Evolutionary conservation across 1,140 invertebrate genomes (phyloP).

Genomic region (Druon quercuslanigerum): DNA sequence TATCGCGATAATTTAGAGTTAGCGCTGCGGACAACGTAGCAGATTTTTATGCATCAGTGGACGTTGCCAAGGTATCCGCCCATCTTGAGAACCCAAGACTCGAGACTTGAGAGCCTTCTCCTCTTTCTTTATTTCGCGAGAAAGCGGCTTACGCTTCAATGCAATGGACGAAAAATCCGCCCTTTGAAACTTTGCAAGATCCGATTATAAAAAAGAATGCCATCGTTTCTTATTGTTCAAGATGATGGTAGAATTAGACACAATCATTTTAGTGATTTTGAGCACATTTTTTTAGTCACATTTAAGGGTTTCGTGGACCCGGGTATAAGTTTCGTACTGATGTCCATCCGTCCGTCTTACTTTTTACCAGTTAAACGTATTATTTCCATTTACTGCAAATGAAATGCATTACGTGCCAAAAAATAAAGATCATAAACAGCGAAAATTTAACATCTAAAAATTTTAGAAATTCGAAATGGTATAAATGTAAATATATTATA

Average conservation of each 20-base stretch:
- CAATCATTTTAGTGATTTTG: background rate
- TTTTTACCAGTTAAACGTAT: no score
- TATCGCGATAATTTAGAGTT: slow-evolving; percentile 54
- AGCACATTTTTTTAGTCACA: no score
- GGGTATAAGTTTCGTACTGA: no score
- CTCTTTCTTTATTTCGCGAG: background rate
- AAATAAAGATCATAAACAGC: no score
- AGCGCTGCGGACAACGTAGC: slow-evolving; percentile 40
- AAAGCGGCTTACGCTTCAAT: slow-evolving; percentile 25
- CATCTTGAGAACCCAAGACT: slow-evolving; percentile 32
- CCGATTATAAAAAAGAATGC: slow-evolving; percentile 14
- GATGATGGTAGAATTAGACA: background rate
- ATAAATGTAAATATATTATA: no score
- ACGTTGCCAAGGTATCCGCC: slow-evolving; percentile 53
- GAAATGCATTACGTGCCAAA: no score
- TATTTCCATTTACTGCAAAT: no score
- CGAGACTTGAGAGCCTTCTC: background rate
- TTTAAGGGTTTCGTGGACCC: no score
- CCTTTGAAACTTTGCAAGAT: slow-evolving; percentile 4
- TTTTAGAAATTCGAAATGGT: no score
- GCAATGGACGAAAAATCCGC: background rate
- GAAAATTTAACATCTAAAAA: no score
- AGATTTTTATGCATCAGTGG: slow-evolving; percentile 53
- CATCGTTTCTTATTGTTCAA: background rate
- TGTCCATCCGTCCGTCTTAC: no score